Evolutionary conservation across 1,140 invertebrate genomes (phyloP).

Genomic region (Drosophila triauraria): DNA sequence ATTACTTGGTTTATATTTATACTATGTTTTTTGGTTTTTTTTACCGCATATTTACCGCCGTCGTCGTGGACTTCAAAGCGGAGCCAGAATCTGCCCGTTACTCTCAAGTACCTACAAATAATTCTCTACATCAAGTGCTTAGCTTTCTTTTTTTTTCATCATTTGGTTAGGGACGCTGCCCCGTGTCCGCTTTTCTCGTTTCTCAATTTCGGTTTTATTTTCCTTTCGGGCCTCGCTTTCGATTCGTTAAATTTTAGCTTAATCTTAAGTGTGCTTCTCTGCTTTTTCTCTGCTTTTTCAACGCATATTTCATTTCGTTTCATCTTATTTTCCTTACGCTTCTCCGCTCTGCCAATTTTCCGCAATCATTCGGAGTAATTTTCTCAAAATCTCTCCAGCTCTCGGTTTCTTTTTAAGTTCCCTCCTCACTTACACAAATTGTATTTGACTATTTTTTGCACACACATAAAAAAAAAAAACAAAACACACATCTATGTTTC

Average conservation of each 20-base stretch:
- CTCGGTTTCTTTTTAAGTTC: background rate
- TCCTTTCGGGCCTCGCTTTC: slow-evolving; percentile 19
- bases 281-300: background rate
- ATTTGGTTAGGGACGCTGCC: slow-evolving; percentile 18
- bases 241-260: slow-evolving; percentile 57
- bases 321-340: slow-evolving; percentile 12
- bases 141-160: slow-evolving; percentile 6
- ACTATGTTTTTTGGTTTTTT: slow-evolving; percentile 41
- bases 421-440: slow-evolving; percentile 37
- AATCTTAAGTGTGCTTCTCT: slow-evolving; percentile 48
- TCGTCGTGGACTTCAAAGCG: background rate
- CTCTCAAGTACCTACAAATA: slow-evolving; percentile 52
- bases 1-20: slow-evolving; percentile 72
- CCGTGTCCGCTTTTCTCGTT: background rate
- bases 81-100: slow-evolving; percentile 17
- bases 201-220: slow-evolving; percentile 3
- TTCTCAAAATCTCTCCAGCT: slow-evolving; percentile 24
- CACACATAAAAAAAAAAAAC: slow-evolving; percentile 57
- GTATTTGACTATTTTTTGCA: slow-evolving; percentile 57
- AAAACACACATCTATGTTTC: slow-evolving; percentile 37
- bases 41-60: slow-evolving; percentile 13
- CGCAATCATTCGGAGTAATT: slow-evolving; percentile 41
- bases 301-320: slow-evolving; percentile 10
- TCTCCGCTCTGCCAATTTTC: slow-evolving; percentile 33
- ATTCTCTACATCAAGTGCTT: slow-evolving; percentile 67